Percentiles rank a stretch among this genome's conserved stretches.
phyloP scores from a whole-genome alignment of 2,888 invertebrate species.

The Halictus ligatus region DNA sequence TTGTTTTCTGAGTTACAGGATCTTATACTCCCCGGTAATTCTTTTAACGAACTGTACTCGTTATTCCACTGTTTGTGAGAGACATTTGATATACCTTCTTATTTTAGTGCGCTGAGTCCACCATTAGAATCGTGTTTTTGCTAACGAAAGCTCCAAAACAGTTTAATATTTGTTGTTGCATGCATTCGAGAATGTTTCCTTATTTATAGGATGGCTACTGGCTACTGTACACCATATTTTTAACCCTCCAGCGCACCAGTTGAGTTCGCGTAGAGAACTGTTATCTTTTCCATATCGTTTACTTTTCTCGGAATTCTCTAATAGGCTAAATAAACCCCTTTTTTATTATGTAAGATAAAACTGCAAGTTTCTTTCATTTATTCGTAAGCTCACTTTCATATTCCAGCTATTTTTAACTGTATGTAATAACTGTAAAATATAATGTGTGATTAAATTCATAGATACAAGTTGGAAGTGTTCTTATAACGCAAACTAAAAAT shows the following conservation, averaged over 20 bases:
- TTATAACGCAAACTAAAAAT: too few relatives aligned
- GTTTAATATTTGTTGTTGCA: neutral
- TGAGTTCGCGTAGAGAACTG: neutral
- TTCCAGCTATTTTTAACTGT: too few relatives aligned
- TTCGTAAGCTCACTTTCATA: too few relatives aligned
- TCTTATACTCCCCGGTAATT: neutral
- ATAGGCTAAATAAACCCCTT: neutral
- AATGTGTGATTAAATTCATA: too few relatives aligned
- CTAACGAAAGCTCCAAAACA: neutral
- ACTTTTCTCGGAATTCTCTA: neutral
- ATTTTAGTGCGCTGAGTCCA: neutral
- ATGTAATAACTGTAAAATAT: too few relatives aligned
- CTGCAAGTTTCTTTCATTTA: neutral
- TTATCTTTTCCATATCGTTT: neutral
- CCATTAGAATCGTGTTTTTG: neutral
- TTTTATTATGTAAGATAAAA: neutral
- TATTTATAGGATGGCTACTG: neutral
- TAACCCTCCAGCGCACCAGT: neutral
- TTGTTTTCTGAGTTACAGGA: neutral
- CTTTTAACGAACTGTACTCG: neutral
- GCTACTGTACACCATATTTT: neutral
- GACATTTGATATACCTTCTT: neutral
- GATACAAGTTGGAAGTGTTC: too few relatives aligned
- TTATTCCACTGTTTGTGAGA: neutral
- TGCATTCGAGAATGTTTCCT: neutral